Evolutionary conservation across 1,140 invertebrate genomes (phyloP).

Genomic region (Araneus ventricosus): DNA sequence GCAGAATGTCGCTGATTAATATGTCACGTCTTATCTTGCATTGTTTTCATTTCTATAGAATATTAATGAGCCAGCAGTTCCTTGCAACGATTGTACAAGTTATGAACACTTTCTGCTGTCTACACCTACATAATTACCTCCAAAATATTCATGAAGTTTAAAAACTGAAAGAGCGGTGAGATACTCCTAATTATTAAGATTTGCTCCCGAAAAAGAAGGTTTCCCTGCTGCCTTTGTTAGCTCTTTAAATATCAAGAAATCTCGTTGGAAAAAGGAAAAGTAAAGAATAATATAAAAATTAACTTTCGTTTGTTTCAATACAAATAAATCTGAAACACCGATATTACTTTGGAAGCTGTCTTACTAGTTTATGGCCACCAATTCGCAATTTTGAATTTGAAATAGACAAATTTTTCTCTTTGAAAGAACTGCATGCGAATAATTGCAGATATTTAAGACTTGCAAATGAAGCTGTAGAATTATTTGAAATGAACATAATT

Average conservation of each 20-base stretch:
- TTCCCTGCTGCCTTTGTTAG: neutral
- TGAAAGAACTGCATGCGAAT: neutral
- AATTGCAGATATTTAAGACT: neutral
- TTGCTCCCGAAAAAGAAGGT: neutral
- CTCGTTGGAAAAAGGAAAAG: neutral
- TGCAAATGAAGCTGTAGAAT: neutral
- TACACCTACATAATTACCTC: constrained; percentile 25
- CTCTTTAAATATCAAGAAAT: neutral
- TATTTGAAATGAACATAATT: neutral
- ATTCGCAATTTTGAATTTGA: neutral
- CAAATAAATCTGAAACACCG: neutral
- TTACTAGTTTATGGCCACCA: neutral
- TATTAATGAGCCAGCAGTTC: constrained; percentile 51
- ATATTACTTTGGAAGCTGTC: neutral
- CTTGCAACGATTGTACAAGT: constrained; percentile 5
- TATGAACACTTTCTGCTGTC: constrained; percentile 17
- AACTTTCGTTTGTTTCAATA: neutral
- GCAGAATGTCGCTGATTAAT: constrained; percentile 55
- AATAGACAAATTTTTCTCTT: neutral
- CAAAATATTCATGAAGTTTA: constrained; percentile 10
- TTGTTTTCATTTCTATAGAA: constrained; percentile 58
- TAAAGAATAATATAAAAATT: neutral
- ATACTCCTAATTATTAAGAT: constrained; percentile 7
- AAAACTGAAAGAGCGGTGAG: neutral
- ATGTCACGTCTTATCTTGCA: constrained; percentile 48